Evolutionary conservation across 2,888 invertebrate species (phyloP), one percentile per base, ranked within the genome.

Genomic region (Heliconius hortense): DNA sequence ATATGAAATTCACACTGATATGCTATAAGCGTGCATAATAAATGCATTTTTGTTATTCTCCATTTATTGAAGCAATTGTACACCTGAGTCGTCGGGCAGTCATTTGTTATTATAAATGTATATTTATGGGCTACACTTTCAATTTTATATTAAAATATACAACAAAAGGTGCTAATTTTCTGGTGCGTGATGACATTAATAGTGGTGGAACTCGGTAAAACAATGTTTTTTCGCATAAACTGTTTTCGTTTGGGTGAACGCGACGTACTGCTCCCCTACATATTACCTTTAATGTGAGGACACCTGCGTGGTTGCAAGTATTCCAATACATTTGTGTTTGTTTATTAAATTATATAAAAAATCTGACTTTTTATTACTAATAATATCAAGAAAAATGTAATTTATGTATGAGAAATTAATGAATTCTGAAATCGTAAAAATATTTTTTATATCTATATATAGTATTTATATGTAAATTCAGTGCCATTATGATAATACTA

Each of bases 141-240:
- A 88, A 90, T 91, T 82, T 88, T 82, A 82, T 85, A 90, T 92
- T 90, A 86, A 91, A 90, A 91, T 91, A 89, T 89, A 89, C 88
- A 89, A 39, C 88, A 89, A 89, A 90, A 90, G 89, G 86, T 87
- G 89, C 89, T 87, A 90, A 94, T 94, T 93, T 93, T 93, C 89
- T 91, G 91, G 85, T 80, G 84, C 82, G 84, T 90, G 92, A 89
- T 88, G 89, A 89, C 89, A 91, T 89, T 93, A 93, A 93, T 91
- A 86, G 88, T 84, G 78, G 81, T 83, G 77, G 86, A 86, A 84
- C 82, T 84, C 82, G 81, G 85, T 84, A 85, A 84, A 88, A 88
- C 77, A 86, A 86, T 88, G 84, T 88, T 89, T 90, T 77, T 78
- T 79, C 56, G 72, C 77, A 68, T 78, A 73, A 76, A 74, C 35